Evolutionary conservation across 2,797 vertebrate species (phyloP), one percentile per base, ranked within the genome.

Genomic region (Enteromius argenteus): DNA sequence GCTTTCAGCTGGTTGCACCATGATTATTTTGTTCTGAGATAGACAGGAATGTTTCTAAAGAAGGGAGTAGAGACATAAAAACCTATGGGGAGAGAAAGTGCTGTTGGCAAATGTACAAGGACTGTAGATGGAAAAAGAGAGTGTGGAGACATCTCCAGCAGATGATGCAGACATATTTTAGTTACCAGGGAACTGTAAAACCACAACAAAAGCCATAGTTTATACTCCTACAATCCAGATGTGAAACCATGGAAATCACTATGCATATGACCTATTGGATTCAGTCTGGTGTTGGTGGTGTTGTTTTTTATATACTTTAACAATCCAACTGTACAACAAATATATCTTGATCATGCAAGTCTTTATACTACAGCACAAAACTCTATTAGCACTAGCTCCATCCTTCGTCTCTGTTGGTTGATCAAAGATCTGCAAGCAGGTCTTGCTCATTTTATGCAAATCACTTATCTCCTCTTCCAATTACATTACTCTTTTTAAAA

Each of bases 101-200:
- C 9, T 73, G 69, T 39, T 67, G 62, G 44, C 44, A 66, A 30
- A 19, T 0, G 1, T 30, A 62, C 23, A 30, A 66, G 15, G 17
- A 15, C 14, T 64, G 23, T 46, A 64, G 17, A 66, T 73, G 27
- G 9, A 46, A 73, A 53, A 74, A 35, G 30, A 35, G 30, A n/a
- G 51, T 11, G 21, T 64, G 42, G 69, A 81, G 56, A 74, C 39
- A 81, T 81, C 51, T 21, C 37, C 37, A 72, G 44, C 49, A 79
- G 62, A 62, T 64, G 37, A 56, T 3, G 19, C 44, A 87, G 67
- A 79, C 42, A 46, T 37, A 58, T 35, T 79, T 74, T 11, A 64
- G 17, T 32, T 23, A 49, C 15, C n/a, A 44, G 27, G n/a, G 37
- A 51, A 64, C 9, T 68, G 62, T 23, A 9, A 79, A 79, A 35